Percentiles rank a stretch among this genome's conserved stretches.
Evolutionary conservation across 1,140 invertebrate species (phyloP).

Genomic region (Meteorus sp.): DNA sequence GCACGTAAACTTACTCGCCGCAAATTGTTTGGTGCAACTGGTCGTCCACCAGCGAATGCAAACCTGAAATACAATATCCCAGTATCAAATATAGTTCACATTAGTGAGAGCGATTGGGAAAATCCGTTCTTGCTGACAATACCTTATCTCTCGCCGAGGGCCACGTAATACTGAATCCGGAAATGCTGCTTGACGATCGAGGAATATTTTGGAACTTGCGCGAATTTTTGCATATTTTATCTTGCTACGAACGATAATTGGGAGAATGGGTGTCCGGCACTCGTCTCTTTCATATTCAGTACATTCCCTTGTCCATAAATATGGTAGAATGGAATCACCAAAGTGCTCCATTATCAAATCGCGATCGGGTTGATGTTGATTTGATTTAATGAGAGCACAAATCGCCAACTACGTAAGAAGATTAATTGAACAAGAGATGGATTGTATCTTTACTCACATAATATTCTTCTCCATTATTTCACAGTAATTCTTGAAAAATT

Average conservation of each 20-base stretch:
- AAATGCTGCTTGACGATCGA: conserved; percentile 50
- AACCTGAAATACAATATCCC: conserved; percentile 45
- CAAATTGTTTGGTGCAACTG: conserved; percentile 50
- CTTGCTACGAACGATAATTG: conserved; percentile 53
- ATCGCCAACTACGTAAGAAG: conserved; percentile 41
- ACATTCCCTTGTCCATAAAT: conserved; percentile 37
- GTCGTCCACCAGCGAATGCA: conserved; percentile 53
- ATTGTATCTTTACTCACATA: too few relatives aligned
- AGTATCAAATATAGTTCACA: conserved; percentile 14
- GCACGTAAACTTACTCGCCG: conserved; percentile 51
- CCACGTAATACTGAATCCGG: conserved; percentile 50
- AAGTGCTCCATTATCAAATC: conserved; percentile 46
- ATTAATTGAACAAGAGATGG: too few relatives aligned
- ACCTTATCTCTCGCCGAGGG: conserved; percentile 53
- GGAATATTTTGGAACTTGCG: conserved; percentile 31
- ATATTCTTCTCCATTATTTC: too few relatives aligned
- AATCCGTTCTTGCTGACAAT: too few relatives aligned
- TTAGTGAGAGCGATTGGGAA: not conserved
- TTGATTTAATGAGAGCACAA: conserved; percentile 50
- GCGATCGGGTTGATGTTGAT: conserved; percentile 41
- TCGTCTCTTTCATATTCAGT: conserved; percentile 22
- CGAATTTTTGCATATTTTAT: conserved; percentile 50
- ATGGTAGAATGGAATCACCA: conserved; percentile 54
- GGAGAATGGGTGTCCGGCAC: conserved; percentile 37
- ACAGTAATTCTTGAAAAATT: conserved; percentile 10